Evolutionary conservation across 2,888 invertebrate species (phyloP).

Genomic region (Lasioglossum malachurum): DNA sequence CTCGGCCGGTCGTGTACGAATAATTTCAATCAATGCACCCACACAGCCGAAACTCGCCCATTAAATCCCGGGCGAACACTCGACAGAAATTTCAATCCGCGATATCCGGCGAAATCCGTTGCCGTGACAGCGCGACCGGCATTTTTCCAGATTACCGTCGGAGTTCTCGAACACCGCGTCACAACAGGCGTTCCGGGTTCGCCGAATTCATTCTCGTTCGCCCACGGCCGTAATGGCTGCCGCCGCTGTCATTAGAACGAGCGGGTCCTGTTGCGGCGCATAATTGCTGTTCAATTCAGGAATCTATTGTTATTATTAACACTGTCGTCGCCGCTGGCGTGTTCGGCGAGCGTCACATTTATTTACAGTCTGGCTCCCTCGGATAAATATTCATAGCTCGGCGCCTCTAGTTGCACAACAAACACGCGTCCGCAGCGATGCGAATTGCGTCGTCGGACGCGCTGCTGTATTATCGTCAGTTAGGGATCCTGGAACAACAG

Average conservation of each 20-base stretch:
- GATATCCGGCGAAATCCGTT: not conserved
- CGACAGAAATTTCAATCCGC: not conserved
- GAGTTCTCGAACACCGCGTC: not conserved
- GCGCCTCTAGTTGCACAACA: not conserved
- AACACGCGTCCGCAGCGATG: not conserved
- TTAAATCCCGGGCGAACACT: not conserved
- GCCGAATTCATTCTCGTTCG: not conserved
- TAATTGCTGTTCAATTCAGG: slow-evolving; percentile 24
- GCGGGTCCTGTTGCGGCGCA: not conserved
- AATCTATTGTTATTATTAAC: slow-evolving; percentile 18
- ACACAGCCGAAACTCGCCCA: not conserved
- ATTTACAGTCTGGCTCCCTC: not conserved
- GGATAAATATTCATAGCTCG: slow-evolving; percentile 10
- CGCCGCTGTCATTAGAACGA: not conserved
- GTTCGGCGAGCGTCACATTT: not conserved
- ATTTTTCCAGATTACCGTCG: not conserved
- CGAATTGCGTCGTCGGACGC: not conserved
- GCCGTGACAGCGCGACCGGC: not conserved
- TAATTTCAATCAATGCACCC: not conserved
- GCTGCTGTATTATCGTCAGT: not conserved
- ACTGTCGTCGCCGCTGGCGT: not conserved
- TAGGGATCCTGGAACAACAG: slow-evolving; percentile 14
- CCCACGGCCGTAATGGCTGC: not conserved
- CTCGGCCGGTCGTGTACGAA: not conserved
- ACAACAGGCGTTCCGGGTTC: not conserved